Conservation (phyloP, 2,888 invertebrate species). For the Gymnosoma rotundatum region DNA sequence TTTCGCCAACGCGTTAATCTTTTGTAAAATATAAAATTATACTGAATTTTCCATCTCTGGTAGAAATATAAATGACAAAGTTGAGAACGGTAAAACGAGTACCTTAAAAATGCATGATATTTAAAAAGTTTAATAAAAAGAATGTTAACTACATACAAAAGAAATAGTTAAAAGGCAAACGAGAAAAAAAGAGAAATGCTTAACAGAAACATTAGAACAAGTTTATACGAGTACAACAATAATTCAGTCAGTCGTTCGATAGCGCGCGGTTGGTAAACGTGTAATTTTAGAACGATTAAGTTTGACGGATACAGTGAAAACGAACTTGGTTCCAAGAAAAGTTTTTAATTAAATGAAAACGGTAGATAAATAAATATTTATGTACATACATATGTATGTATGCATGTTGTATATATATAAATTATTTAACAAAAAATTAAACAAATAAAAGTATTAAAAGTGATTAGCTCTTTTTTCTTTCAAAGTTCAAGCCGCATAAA, state of each 20-base stretch:
- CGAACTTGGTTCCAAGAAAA: constrained; percentile 37
- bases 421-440: too few relatives aligned
- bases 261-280: constrained; percentile 68
- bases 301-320: constrained; percentile 20
- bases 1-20: too few relatives aligned
- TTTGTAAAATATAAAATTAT: too few relatives aligned
- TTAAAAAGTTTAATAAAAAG: constrained; percentile 3
- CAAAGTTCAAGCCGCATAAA: too few relatives aligned
- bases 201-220: constrained; percentile 27
- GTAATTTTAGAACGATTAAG: constrained; percentile 32
- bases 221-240: background rate
- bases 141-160: constrained; percentile 53
- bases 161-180: constrained; percentile 19
- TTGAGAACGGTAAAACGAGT: constrained; percentile 15
- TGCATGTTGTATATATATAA: too few relatives aligned
- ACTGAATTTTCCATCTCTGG: too few relatives aligned
- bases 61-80: background rate
- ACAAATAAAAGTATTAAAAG: too few relatives aligned
- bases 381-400: background rate
- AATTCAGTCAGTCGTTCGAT: constrained; percentile 59
- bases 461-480: too few relatives aligned
- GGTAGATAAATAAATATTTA: constrained; percentile 1
- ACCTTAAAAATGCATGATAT: constrained; percentile 19
- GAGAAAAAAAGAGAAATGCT: background rate
- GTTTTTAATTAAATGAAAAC: constrained; percentile 47